Conservation (phyloP, 2,888 invertebrate species). For the Zaprionus bogoriensis region DNA sequence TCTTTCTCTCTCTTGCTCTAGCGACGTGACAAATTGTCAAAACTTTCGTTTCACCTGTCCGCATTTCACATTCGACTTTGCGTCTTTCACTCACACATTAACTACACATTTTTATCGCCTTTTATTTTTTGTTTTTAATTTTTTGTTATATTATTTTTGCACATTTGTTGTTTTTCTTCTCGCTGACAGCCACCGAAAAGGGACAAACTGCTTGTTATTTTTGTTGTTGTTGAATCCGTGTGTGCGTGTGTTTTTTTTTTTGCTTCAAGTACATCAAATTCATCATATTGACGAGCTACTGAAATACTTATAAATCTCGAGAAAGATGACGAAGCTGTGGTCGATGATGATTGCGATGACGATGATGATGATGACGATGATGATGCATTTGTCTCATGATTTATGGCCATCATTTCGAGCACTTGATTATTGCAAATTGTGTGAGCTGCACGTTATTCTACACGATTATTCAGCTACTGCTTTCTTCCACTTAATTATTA, state of each 20-base stretch:
- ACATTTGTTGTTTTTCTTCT: constrained; percentile 10
- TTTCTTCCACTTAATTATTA: no score
- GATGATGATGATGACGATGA: neutral
- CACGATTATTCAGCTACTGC: neutral
- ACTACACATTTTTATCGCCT: constrained; percentile 1
- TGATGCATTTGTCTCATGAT: constrained; percentile 16
- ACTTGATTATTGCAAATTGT: constrained; percentile 1
- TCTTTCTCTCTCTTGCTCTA: no score
- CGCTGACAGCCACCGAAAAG: constrained; percentile 16
- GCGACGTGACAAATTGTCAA: constrained; percentile 32
- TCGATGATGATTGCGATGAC: neutral
- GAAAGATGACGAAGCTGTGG: neutral
- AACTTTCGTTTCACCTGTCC: constrained; percentile 58
- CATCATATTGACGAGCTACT: constrained; percentile 38
- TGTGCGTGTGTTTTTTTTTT: constrained; percentile 1
- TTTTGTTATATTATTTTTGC: neutral
- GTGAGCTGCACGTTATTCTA: neutral
- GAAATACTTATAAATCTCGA: constrained; percentile 32
- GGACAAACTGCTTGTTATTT: neutral
- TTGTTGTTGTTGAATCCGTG: neutral
- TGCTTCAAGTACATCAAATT: constrained; percentile 35
- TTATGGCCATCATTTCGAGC: constrained; percentile 28
- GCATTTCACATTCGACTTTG: constrained; percentile 19
- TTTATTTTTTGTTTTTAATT: constrained; percentile 2
- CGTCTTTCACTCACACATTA: constrained; percentile 5